Evolutionary conservation across 64 coral and sea anemone genomes (phyloP).

Genomic region (Actinia equina): DNA sequence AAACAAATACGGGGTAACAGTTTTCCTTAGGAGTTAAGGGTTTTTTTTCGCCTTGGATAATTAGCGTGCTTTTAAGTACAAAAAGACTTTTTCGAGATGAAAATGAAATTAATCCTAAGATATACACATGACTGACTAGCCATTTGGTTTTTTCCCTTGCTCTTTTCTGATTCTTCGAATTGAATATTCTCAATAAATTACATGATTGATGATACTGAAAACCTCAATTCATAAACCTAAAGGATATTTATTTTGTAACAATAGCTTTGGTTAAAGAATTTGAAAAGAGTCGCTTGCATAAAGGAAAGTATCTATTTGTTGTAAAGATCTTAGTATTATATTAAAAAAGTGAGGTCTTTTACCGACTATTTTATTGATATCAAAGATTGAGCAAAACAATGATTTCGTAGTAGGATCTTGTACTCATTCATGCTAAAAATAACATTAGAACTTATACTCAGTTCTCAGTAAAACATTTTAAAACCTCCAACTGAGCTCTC

Average conservation of each 20-base stretch:
- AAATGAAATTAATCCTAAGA: not conserved
- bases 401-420: not conserved
- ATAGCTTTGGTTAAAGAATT: not conserved
- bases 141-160: not conserved
- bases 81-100: not conserved
- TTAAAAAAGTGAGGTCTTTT: not conserved
- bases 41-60: not conserved
- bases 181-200: not conserved
- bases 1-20: not conserved
- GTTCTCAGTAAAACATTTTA: constrained; percentile 1
- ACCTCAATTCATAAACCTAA: not conserved
- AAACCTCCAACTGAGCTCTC: constrained; percentile 4
- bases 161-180: not conserved
- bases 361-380: not conserved
- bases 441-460: not conserved
- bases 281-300: not conserved
- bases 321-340: not conserved
- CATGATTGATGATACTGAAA: not conserved
- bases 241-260: not conserved
- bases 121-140: not conserved
- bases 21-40: not conserved
- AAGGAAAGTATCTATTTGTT: not conserved
- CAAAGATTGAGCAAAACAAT: not conserved
- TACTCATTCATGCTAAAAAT: not conserved
- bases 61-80: constrained; percentile 5